Conservation (phyloP, 1,140 invertebrate genomes). For the Drosophila hydei region DNA sequence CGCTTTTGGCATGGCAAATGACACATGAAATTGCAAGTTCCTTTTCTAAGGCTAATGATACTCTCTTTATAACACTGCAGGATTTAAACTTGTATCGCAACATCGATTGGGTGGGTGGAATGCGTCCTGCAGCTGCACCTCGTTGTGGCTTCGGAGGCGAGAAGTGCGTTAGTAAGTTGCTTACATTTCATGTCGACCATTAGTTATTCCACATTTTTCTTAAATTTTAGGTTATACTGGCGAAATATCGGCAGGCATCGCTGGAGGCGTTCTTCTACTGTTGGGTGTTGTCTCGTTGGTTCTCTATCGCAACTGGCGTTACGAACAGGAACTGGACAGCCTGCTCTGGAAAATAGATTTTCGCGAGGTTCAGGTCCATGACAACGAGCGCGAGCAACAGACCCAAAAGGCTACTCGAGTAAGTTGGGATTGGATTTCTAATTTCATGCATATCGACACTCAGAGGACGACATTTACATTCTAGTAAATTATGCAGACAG, state of each 20-base stretch:
- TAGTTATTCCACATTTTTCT: too few species aligned
- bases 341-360: constrained; percentile 98
- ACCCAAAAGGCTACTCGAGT: constrained; percentile 84
- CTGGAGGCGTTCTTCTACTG: constrained; percentile 89
- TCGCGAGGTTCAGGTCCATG: constrained; percentile 91
- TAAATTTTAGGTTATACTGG: constrained; percentile 89
- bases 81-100: constrained; percentile 87
- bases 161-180: constrained; percentile 91
- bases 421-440: constrained; percentile 32
- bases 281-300: constrained; percentile 88
- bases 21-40: neutral
- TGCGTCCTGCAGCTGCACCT: constrained; percentile 95
- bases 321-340: constrained; percentile 97
- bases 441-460: neutral
- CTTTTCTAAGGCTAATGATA: constrained; percentile 8
- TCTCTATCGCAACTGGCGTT: constrained; percentile 95
- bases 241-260: constrained; percentile 91
- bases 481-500: too few species aligned
- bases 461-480: too few species aligned
- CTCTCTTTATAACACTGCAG: constrained; percentile 83
- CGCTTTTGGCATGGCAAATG: constrained; percentile 34
- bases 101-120: constrained; percentile 92
- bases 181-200: neutral
- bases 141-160: constrained; percentile 95
- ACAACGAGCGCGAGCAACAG: constrained; percentile 84